Base-by-base conservation (phyloP, 2,888 invertebrate genomes). In the Folsomia manolachei region DNA sequence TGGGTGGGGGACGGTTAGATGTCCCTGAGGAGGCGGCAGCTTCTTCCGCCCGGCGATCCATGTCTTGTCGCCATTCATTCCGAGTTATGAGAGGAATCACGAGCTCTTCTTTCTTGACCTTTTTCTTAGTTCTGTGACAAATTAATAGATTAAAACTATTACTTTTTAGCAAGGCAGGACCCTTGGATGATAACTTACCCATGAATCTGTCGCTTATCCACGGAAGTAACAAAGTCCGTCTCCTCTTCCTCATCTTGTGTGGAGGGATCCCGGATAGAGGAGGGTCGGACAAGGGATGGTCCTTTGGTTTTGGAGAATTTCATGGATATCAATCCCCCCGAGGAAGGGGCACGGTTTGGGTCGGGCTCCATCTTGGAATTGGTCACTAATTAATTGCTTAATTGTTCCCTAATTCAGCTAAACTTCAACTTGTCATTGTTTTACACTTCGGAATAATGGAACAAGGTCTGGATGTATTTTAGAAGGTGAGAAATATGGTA, bases 41-140 rank as follows among this genome's bases (percentile, higher is more conserved):
- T 88, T 86, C 24, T 87, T 83, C 79, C 27, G 23, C 24, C n/a
- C 25, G 23, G 11, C 4, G 11, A 23, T 70, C 53, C n/a, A 83
- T 83, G 69, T 66, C 66, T 19, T 71, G 62, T 26, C 83, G 79
- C 84, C 84, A 85, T 25, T 82, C 82, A 73, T 85, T 85, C 64
- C 83, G 82, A 39, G 80, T 80, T 25, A 85, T 84, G 26, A 84
- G 77, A 0, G 85, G 85, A 39, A 85, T 84, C 0, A 85, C 82
- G n/a, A 83, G 74, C n/a, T 81, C 81, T 69, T 81, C 74, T 51
- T 78, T 79, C 39, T 80, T 76, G 4, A 73, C 69, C 62, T 75
- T 74, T 56, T 74, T 76, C 39, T 65, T 68, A 24, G 70, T 75
- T 24, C 74, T 74, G 53, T n/a, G n/a, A n/a, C n/a, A n/a, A n/a